A percentile compares a stretch with the other conserved stretches of the same genome.
phyloP scores from a whole-genome alignment of 2,888 invertebrate genomes.

The Penaeus monodon region DNA sequence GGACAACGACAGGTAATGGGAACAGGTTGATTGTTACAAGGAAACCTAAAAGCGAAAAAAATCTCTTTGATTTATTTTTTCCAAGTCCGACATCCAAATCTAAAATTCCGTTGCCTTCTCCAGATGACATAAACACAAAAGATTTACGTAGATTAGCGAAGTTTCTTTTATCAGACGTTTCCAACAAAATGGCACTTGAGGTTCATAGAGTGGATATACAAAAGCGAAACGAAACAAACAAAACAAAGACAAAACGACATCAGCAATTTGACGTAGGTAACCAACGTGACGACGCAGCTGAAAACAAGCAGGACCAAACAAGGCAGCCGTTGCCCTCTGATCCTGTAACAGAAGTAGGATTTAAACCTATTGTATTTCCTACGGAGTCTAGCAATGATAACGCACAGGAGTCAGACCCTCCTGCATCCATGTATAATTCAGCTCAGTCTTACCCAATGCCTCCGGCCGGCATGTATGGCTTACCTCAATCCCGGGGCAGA shows the following conservation, averaged over 20 bases:
- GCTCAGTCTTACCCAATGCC: no score
- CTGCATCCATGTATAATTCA: no score
- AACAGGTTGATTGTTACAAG: background rate
- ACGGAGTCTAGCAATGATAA: no score
- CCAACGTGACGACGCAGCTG: background rate
- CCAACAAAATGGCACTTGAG: no score
- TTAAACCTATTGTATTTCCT: background rate
- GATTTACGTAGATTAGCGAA: no score
- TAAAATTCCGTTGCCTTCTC: background rate
- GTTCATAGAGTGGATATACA: no score
- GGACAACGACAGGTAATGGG: background rate
- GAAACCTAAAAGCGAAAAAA: background rate
- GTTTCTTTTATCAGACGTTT: no score
- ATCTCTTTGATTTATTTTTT: conserved; percentile 8
- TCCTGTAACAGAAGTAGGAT: background rate
- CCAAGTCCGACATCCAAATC: background rate
- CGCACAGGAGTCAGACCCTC: no score
- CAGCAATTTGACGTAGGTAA: background rate
- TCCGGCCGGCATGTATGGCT: no score
- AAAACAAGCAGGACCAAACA: background rate
- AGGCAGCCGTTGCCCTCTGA: background rate
- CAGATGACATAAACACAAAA: background rate
- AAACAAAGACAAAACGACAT: background rate
- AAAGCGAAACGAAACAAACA: no score
- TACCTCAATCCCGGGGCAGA: no score